Evolutionary conservation across 2,113 vertebrate species (phyloP).

Genomic region (Macrotus californicus): DNA sequence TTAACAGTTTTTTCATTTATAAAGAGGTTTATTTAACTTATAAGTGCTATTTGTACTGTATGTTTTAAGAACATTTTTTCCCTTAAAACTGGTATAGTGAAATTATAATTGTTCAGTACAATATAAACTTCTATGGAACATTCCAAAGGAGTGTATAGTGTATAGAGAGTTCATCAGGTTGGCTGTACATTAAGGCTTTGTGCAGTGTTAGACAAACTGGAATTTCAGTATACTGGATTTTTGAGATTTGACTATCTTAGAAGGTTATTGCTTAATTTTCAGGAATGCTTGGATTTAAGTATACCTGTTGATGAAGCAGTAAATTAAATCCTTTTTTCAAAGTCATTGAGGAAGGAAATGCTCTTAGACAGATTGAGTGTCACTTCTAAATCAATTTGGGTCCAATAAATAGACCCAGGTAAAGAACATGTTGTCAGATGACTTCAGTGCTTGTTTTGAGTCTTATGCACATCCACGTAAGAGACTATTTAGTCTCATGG

Average conservation of each 20-base stretch:
- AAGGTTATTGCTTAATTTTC: conserved; percentile 25
- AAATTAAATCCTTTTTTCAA: conserved; percentile 27
- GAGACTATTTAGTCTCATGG: background rate
- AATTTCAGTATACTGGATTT: conserved; percentile 4
- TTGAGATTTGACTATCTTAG: conserved; percentile 20
- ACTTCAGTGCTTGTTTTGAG: background rate
- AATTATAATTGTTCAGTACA: background rate
- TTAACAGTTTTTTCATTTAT: background rate
- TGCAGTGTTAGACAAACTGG: background rate
- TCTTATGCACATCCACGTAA: background rate
- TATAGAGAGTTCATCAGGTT: background rate
- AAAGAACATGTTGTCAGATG: background rate
- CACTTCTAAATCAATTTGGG: background rate
- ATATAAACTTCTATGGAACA: background rate
- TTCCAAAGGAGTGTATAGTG: background rate
- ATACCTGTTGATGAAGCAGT: background rate
- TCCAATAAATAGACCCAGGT: background rate
- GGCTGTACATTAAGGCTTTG: background rate
- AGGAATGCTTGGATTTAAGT: conserved; percentile 35
- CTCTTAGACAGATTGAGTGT: background rate
- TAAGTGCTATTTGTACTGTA: background rate
- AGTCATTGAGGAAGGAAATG: background rate
- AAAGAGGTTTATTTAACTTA: background rate
- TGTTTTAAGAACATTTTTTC: background rate
- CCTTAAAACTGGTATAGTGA: background rate